Evolutionary conservation across 2,888 invertebrate genomes (phyloP).

Genomic region (Toxonevra muliebris): DNA sequence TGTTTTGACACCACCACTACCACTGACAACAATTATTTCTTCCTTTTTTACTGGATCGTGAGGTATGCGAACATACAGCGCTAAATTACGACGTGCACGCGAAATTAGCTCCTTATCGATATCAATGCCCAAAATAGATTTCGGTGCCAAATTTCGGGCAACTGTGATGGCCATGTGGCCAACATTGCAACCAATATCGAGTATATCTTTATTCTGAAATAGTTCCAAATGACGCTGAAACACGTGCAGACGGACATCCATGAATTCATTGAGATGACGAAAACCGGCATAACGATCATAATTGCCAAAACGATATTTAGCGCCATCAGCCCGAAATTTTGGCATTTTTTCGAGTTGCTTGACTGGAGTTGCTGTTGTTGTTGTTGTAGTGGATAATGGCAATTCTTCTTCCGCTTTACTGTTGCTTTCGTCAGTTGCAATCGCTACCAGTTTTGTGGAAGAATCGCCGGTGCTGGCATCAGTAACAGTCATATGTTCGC

Average conservation of each 20-base stretch:
- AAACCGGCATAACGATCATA: conserved; percentile 98
- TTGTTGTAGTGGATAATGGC: conserved; percentile 8
- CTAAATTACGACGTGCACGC: conserved; percentile 63
- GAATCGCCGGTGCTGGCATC: conserved; percentile 37
- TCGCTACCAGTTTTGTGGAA: conserved; percentile 20
- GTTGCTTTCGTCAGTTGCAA: conserved; percentile 15
- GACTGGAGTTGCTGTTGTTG: conserved; percentile 24
- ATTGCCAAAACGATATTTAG: conserved; percentile 92
- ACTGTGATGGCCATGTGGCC: conserved; percentile 93
- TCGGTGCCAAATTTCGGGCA: conserved; percentile 85
- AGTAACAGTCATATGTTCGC: conserved; percentile 50
- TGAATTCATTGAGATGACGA: conserved; percentile 81
- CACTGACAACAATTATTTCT: conserved; percentile 17
- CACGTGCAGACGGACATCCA: conserved; percentile 84
- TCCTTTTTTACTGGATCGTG: conserved; percentile 30
- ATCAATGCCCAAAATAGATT: conserved; percentile 90
- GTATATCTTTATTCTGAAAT: conserved; percentile 88
- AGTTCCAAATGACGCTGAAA: conserved; percentile 82
- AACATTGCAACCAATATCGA: conserved; percentile 98
- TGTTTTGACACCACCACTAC: conserved; percentile 8
- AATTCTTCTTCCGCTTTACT: not conserved
- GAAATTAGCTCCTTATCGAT: conserved; percentile 89
- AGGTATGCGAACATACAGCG: conserved; percentile 62
- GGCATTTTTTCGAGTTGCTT: conserved; percentile 46
- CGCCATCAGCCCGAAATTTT: conserved; percentile 77